Base-by-base conservation (phyloP, 2,888 invertebrate species). In the Chrysodeixis includens region DNA sequence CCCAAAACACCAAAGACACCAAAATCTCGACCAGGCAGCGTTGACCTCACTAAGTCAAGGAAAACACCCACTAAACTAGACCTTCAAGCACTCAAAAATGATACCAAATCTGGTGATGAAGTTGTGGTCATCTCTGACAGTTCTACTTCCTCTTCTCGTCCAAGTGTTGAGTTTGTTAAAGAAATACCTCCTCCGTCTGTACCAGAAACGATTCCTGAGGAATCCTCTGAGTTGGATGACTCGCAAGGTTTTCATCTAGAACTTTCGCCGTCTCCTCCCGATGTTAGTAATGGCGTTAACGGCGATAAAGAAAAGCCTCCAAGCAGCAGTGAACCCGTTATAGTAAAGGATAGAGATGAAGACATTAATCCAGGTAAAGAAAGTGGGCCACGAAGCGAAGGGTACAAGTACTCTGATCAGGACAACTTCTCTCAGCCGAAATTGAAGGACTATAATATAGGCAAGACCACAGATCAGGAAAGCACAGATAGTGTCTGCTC, bases 401-500 rank as follows among this genome's bases (percentile, higher is more conserved):
- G 90, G 0, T 90, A 85, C 54, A 84, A 81, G 54, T 90, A 86
- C 62, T 90, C 92, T 0, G 92, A 93, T 63, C 86, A 87, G 54
- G 88, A 81, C 44, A 86, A 84, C 66, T 80, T 87, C 16, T 90
- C 91, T 0, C 90, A 92, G 71, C 76, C 84, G 0, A 74, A 79
- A 60, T 71, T 82, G 6, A 90, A 86, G 73, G 87, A 90, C n/a
- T 85, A 76, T 44, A 80, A 79, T 54, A 81, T 87, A 66, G 89
- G 85, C 1, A 93, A 92, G 73, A 85, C 89, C 0, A 93, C 93
- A 1, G 94, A 95, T 60, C 94, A 91, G 71, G 95, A 93, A 46
- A 93, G 92, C 66, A 95, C 95, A 2, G 95, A 94, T 44, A 95
- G 93, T 58, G 88, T 90, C 30, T 84, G 88, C 40, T 93, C 94